phyloP scores from a whole-genome alignment of 2,888 invertebrate species.

The Andrena fulva region DNA sequence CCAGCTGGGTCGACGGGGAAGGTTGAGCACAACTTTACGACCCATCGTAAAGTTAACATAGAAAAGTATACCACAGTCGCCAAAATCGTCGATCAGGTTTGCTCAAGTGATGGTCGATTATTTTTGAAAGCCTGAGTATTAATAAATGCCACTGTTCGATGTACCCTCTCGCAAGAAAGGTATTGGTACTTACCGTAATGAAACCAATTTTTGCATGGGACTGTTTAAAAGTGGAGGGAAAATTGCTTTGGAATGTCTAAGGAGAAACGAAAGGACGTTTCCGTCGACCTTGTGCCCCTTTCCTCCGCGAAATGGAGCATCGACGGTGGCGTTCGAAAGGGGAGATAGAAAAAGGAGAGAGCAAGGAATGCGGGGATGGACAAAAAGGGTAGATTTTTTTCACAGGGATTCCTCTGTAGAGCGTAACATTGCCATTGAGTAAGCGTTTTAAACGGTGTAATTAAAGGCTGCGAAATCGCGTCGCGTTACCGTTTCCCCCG shows the following conservation, averaged over 20 bases:
- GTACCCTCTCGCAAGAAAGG: neutral
- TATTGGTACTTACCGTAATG: neutral
- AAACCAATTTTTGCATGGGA: neutral
- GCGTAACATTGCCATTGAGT: slow-evolving; percentile 37
- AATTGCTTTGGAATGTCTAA: neutral
- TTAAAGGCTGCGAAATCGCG: slow-evolving; percentile 34
- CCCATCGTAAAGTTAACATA: slow-evolving; percentile 6
- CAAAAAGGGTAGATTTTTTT: neutral
- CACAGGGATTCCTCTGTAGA: neutral
- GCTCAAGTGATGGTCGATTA: too few relatives aligned
- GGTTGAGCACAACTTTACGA: slow-evolving; percentile 22
- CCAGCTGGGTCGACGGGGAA: slow-evolving; percentile 1
- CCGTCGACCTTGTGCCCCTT: neutral
- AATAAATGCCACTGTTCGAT: neutral
- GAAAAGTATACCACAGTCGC: neutral
- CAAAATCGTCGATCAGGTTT: neutral
- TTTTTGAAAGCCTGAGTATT: neutral
- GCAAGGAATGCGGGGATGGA: neutral
- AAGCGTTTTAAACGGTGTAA: slow-evolving; percentile 16
- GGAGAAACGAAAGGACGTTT: neutral
- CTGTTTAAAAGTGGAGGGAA: neutral
- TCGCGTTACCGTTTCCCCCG: neutral
- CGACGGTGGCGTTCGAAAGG: neutral
- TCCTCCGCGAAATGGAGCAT: neutral
- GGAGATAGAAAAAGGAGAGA: neutral